Conservation (phyloP, 2,888 invertebrate species). For the Meliscaeva auricollis region DNA sequence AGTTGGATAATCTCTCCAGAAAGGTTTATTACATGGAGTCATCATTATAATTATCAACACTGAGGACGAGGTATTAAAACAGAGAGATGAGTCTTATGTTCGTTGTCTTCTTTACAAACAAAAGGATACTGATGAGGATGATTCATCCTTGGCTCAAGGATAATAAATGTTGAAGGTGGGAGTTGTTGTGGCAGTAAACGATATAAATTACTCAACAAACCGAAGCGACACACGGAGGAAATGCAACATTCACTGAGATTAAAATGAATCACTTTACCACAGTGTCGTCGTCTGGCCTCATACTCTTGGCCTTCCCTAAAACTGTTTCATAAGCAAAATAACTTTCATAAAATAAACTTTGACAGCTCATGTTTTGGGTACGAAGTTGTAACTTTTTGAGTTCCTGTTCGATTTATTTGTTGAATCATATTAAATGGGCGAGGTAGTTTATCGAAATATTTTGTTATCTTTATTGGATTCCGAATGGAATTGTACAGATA, state of each 20-base stretch:
- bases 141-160: slow-evolving; percentile 47
- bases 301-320: background rate
- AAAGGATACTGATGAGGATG: slow-evolving; percentile 49
- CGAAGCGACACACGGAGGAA: too few relatives aligned
- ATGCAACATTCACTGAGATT: background rate
- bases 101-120: slow-evolving; percentile 23
- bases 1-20: slow-evolving; percentile 2
- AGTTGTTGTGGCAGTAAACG: background rate
- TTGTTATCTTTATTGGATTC: background rate
- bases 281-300: background rate
- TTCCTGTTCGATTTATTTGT: background rate
- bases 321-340: background rate
- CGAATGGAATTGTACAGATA: too few relatives aligned
- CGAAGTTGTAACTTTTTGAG: background rate
- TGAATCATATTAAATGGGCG: background rate
- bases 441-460: background rate
- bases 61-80: too few relatives aligned
- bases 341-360: background rate
- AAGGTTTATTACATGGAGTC: slow-evolving; percentile 21
- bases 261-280: slow-evolving; percentile 36
- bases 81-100: background rate
- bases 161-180: background rate
- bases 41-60: background rate
- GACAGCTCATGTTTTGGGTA: background rate
- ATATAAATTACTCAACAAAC: slow-evolving; percentile 15